Evolutionary conservation across 2,113 vertebrate species (phyloP), one percentile per base, ranked within the genome.

Genomic region (Syngnathoides biaculeatus): DNA sequence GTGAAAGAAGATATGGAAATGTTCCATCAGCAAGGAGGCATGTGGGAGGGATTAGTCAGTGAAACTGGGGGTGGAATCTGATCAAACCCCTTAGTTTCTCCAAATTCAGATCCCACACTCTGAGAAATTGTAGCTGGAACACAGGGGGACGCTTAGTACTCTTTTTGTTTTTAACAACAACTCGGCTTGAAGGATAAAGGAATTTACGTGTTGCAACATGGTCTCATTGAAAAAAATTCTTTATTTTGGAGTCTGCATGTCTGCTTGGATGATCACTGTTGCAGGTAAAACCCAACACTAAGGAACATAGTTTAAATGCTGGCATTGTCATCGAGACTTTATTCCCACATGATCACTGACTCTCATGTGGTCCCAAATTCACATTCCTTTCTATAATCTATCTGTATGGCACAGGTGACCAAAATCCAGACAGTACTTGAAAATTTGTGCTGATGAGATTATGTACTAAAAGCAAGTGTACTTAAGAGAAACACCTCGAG

Each of bases 41-140:
- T 77, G 79, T 78, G 79, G 83, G 81, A 68, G 70, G 81, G 72
- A 66, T 76, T 71, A 81, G 67, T 59, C 65, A 17, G 27, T 57
- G 0, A 61, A 76, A 40, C 14, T 19, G 20, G 11, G 78, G 71
- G 71, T 64, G 13, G 69, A 71, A 62, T 71, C 64, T 73, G 5
- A 76, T 22, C 24, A 38, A 53, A 24, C 15, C 74, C 55, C 67
- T 43, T 47, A 19, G 26, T 65, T 27, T 55, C 61, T 62, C 8
- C 53, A 40, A 8, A 27, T 35, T 4, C 57, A 40, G 64, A 65
- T 60, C 48, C 22, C 68, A 62, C 55, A 69, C 71, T 66, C 15
- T 19, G 57, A 19, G 39, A 71, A 50, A 42, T 12, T 8, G 15
- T 42, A 19, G 45, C 58, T 56, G 22, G 8, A n/a, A 19, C 1